Conservation (phyloP, 2,888 invertebrate genomes). For the Caenorhabditis auriculariae region DNA sequence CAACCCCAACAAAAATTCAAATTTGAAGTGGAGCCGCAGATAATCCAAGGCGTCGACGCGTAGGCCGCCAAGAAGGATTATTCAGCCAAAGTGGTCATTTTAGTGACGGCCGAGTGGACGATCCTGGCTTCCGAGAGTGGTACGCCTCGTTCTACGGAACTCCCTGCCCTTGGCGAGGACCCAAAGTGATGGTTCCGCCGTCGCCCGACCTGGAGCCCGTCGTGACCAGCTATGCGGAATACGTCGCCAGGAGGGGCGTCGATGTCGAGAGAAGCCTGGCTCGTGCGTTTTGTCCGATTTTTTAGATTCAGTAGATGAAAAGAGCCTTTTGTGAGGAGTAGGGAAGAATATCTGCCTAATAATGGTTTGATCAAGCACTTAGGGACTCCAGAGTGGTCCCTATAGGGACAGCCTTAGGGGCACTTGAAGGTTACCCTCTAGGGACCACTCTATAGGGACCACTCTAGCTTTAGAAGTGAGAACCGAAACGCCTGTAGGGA, state of each 20-base stretch:
- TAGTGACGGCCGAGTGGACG: conserved; percentile 21
- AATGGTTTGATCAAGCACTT: too few species aligned
- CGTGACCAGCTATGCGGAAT: conserved; percentile 93
- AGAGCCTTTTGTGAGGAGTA: neutral
- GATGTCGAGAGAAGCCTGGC: conserved; percentile 78
- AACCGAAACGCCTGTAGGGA: too few species aligned
- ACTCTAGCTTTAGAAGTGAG: too few species aligned
- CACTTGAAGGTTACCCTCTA: too few species aligned
- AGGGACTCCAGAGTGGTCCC: too few species aligned
- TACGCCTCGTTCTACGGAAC: conserved; percentile 26
- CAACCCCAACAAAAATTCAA: neutral
- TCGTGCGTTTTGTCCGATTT: conserved; percentile 24
- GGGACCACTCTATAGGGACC: too few species aligned
- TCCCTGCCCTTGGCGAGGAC: conserved; percentile 26
- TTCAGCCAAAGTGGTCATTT: neutral
- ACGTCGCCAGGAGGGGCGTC: conserved; percentile 90
- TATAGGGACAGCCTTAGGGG: too few species aligned
- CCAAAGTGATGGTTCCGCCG: conserved; percentile 68
- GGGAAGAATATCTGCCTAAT: too few species aligned
- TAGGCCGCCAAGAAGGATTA: neutral
- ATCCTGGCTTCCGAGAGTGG: conserved; percentile 35
- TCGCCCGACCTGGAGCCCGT: conserved; percentile 82
- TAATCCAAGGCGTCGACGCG: too few species aligned
- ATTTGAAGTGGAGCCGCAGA: neutral
- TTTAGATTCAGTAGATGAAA: neutral